phyloP scores from a whole-genome alignment of 1,140 invertebrate genomes.

The Heliconius hewitsoni region DNA sequence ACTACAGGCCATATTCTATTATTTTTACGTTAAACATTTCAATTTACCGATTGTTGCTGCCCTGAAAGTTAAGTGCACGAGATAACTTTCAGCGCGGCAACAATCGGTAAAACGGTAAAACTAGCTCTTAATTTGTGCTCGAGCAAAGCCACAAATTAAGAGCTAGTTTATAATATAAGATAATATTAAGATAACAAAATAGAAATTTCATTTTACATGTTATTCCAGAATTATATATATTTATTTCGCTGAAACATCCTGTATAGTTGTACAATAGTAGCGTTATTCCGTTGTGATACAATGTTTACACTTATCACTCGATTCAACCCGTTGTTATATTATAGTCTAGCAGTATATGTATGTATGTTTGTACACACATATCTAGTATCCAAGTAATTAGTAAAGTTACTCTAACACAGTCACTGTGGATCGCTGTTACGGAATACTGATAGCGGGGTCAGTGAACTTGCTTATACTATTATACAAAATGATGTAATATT shows the following conservation, averaged over 20 bases:
- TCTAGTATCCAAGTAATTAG: constrained; percentile 52
- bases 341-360: not conserved
- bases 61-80: too few relatives aligned
- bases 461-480: constrained; percentile 9
- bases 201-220: too few relatives aligned
- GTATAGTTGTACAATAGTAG: constrained; percentile 48
- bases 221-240: too few relatives aligned
- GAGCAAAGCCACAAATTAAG: too few relatives aligned
- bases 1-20: too few relatives aligned
- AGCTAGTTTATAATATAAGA: too few relatives aligned
- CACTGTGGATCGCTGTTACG: constrained; percentile 37
- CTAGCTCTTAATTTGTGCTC: too few relatives aligned
- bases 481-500: not conserved
- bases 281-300: constrained; percentile 52
- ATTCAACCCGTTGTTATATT: not conserved
- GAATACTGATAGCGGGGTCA: constrained; percentile 41
- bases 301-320: constrained; percentile 64
- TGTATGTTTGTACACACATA: not conserved
- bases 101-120: too few relatives aligned
- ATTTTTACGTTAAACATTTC: too few relatives aligned
- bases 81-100: too few relatives aligned
- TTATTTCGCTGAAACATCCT: constrained; percentile 47
- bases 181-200: too few relatives aligned
- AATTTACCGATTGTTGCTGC: too few relatives aligned
- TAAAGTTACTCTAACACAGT: constrained; percentile 47